Evolutionary conservation across 2,113 vertebrate species (phyloP).

Genomic region (Amphilophus citrinellus): DNA sequence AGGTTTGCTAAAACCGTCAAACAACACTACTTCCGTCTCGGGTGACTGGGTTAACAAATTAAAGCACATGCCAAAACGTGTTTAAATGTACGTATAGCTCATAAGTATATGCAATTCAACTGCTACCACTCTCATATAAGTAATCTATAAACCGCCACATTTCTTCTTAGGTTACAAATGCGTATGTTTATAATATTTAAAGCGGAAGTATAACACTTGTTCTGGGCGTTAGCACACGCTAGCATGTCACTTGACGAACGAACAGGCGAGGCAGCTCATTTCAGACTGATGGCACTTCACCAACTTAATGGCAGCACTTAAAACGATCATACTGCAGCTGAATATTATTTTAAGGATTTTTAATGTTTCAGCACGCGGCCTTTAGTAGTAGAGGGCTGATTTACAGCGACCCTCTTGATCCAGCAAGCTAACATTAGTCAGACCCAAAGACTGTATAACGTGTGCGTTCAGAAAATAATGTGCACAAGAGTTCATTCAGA

Average conservation of each 20-base stretch:
- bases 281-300: not conserved
- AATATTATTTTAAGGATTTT: rapidly evolving
- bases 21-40: constrained; percentile 30
- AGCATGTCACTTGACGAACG: not conserved
- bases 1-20: not conserved
- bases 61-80: not conserved
- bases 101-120: rapidly evolving
- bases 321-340: not conserved
- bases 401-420: not conserved
- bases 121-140: not conserved
- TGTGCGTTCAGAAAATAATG: not conserved
- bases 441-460: not conserved
- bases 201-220: constrained; percentile 12
- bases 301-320: not conserved
- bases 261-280: not conserved
- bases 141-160: not conserved
- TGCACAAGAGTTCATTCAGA: not conserved
- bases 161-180: not conserved
- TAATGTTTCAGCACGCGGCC: not conserved
- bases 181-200: not conserved
- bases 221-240: not conserved
- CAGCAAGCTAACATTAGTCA: constrained; percentile 24
- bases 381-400: not conserved
- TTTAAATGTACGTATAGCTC: not conserved
- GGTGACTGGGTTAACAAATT: not conserved